Evolutionary conservation across 2,113 vertebrate genomes (phyloP).

Genomic region (Cephalopholis sonnerati): DNA sequence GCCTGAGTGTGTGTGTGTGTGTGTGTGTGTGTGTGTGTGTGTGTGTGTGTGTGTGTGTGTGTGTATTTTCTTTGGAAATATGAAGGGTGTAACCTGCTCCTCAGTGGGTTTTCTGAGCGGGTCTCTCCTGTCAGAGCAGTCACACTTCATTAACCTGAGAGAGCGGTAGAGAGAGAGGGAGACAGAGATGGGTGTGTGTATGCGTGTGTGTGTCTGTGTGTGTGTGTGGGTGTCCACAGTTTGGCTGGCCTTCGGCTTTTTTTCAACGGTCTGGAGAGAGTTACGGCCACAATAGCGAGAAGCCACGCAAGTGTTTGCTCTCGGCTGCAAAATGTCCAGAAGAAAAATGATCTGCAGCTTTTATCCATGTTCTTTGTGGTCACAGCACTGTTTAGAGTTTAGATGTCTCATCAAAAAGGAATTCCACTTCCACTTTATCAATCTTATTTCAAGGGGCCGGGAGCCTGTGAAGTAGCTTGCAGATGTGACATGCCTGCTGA

Average conservation of each 20-base stretch:
- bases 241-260: constrained; percentile 41
- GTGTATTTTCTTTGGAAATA: constrained; percentile 24
- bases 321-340: constrained; percentile 62
- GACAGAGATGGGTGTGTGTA: constrained; percentile 14
- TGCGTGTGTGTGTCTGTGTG: constrained; percentile 18
- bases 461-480: constrained; percentile 55
- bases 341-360: constrained; percentile 76
- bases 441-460: constrained; percentile 45
- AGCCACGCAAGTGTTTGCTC: constrained; percentile 68
- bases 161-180: constrained; percentile 12
- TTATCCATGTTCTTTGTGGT: constrained; percentile 74
- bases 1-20: background rate
- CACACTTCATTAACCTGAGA: constrained; percentile 67
- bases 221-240: constrained; percentile 33
- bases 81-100: constrained; percentile 38
- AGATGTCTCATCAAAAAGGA: constrained; percentile 75
- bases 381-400: constrained; percentile 71
- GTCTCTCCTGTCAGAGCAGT: constrained; percentile 61
- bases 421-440: constrained; percentile 77
- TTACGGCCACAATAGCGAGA: constrained; percentile 71
- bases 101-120: constrained; percentile 47
- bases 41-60: background rate
- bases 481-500: constrained; percentile 60
- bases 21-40: constrained; percentile 4
- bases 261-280: constrained; percentile 67